Base-by-base conservation (phyloP, 2,888 invertebrate species). In the Megalurothrips usitatus region DNA sequence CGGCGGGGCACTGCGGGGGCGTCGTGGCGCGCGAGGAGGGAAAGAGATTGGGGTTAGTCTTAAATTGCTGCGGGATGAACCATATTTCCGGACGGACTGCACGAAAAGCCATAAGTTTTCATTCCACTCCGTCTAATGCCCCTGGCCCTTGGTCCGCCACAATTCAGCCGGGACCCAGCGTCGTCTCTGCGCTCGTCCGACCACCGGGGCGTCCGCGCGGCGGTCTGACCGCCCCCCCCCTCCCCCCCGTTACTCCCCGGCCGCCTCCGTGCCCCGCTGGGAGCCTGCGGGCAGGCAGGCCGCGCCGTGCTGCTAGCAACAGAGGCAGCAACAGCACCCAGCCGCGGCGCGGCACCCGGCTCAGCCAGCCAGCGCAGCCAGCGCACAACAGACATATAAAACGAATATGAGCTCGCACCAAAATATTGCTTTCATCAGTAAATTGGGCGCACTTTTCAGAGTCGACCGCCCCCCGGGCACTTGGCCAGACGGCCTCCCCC, bases 401-500 rank as follows among this genome's bases (percentile, higher is more conserved):
- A 75, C 68, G 68, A 75, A 75, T 75, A 75, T 75, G 68, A 75
- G 68, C 58, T 58, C 58, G 58, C 58, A 75, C 68, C 68, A 26
- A 75, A 75, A 58, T 58, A 58, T 58, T 75, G 68, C 68, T 75
- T 75, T 75, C 68, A 75, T 75, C 68, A 75, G 68, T 12, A 75
- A 75, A 75, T 75, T 75, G 68, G 68, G 68, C 26, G 26, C 68
- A 26, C 68, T 75, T 75, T 75, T 23, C 68, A 23, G 68, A 58
- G 58, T 17, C 58, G 68, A 26, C 68, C 8, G 68, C 68, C 68
- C 8, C 12, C 19, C 58, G 58, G 58, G 58, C 58, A 58, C 58
- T 58, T 14, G 14, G 58, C 58, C 58, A 68, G 68, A 19, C 23
- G 68, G 68, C 23, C 23, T 23, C 58, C 14, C 19, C 19, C 19